Evolutionary conservation across 1,140 invertebrate species (phyloP).

Genomic region (Lepidurus apus): DNA sequence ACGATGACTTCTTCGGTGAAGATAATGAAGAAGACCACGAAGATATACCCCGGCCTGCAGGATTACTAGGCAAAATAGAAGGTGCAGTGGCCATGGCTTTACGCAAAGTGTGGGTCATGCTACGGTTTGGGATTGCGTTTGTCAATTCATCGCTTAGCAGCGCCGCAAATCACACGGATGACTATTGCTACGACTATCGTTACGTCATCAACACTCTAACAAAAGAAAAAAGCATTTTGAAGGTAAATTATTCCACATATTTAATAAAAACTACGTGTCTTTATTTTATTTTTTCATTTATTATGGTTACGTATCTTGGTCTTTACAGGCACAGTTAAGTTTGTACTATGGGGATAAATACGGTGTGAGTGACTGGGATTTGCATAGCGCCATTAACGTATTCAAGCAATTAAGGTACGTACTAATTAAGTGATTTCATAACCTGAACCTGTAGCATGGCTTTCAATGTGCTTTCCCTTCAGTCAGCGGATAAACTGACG

Average conservation of each 20-base stretch:
- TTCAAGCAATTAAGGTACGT: slow-evolving; percentile 23
- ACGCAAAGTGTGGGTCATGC: slow-evolving; percentile 43
- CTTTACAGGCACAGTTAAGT: slow-evolving; percentile 1
- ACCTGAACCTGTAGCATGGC: neutral
- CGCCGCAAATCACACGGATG: slow-evolving; percentile 78
- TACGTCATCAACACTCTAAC: slow-evolving; percentile 69
- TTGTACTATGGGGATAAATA: slow-evolving; percentile 23
- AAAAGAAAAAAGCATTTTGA: slow-evolving; percentile 69
- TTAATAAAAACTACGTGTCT: neutral
- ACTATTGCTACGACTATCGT: slow-evolving; percentile 84
- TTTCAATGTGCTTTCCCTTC: neutral
- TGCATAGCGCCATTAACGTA: slow-evolving; percentile 13
- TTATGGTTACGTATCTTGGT: neutral
- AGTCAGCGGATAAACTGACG: neutral
- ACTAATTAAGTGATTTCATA: neutral
- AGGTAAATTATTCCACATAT: slow-evolving; percentile 53
- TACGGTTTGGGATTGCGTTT: slow-evolving; percentile 61
- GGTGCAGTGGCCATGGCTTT: neutral
- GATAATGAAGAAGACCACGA: neutral
- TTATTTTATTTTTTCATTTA: neutral
- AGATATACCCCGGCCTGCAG: slow-evolving; percentile 2
- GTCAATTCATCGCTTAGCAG: slow-evolving; percentile 77
- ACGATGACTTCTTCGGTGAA: neutral
- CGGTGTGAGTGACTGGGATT: slow-evolving; percentile 5
- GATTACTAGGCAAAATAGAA: neutral